Evolutionary conservation across 2,888 invertebrate species (phyloP).

Genomic region (Pomacea canaliculata): DNA sequence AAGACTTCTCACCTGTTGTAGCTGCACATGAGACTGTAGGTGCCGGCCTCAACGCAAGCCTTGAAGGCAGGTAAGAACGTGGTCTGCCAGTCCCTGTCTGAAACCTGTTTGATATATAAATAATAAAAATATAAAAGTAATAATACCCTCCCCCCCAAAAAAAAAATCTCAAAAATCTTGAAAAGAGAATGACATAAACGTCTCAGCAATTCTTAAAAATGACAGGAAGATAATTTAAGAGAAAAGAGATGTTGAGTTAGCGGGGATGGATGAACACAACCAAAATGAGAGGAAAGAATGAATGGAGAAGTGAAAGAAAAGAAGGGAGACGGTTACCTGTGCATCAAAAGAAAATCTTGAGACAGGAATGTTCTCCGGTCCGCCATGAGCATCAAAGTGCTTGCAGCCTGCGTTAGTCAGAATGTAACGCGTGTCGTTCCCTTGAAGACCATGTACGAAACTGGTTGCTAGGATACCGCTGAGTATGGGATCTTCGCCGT

Average conservation of each 20-base stretch:
- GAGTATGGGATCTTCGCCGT: constrained; percentile 65
- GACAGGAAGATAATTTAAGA: too few relatives aligned
- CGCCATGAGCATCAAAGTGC: constrained; percentile 64
- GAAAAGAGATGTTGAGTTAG: too few relatives aligned
- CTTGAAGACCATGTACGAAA: constrained; percentile 65
- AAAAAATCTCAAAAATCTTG: neutral
- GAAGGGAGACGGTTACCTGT: constrained; percentile 37
- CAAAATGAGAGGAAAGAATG: too few relatives aligned
- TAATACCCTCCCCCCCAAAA: neutral
- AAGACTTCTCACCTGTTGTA: constrained; percentile 51
- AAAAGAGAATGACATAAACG: neutral
- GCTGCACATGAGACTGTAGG: constrained; percentile 63
- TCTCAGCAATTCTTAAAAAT: neutral
- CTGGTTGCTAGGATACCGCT: constrained; percentile 49
- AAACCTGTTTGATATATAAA: constrained; percentile 41
- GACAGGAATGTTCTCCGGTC: constrained; percentile 64
- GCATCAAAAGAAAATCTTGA: constrained; percentile 58
- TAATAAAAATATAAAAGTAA: constrained; percentile 6
- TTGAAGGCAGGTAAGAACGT: constrained; percentile 65
- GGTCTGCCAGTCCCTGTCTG: constrained; percentile 57
- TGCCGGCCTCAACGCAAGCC: constrained; percentile 63
- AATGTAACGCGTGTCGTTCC: constrained; percentile 57
- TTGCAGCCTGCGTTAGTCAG: constrained; percentile 65
- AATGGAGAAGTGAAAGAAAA: too few relatives aligned
- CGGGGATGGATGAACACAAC: too few relatives aligned